phyloP scores from a whole-genome alignment of 1,140 invertebrate genomes.

The Calycopis cecrops region DNA sequence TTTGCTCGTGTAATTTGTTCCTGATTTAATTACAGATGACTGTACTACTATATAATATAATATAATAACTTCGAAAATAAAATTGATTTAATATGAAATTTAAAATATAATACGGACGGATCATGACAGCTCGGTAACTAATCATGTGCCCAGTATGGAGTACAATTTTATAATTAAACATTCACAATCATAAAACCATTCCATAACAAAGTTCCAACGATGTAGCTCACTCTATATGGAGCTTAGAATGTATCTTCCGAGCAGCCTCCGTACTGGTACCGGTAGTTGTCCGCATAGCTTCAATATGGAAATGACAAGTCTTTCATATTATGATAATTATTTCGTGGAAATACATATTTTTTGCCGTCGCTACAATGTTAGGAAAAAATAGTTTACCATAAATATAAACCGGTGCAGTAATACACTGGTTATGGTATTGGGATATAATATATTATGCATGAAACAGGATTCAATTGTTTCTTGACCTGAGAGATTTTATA shows the following conservation, averaged over 20 bases:
- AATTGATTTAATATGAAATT: too few species aligned
- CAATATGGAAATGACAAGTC: constrained; percentile 10
- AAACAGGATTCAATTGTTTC: neutral
- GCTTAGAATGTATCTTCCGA: neutral
- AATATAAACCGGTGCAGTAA: neutral
- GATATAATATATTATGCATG: constrained; percentile 4
- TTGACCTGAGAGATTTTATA: too few species aligned
- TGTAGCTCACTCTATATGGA: constrained; percentile 6
- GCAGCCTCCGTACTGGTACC: neutral
- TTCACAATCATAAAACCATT: constrained; percentile 11
- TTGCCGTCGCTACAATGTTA: neutral
- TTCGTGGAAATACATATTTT: constrained; percentile 9
- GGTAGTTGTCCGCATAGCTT: neutral
- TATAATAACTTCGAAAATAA: too few species aligned
- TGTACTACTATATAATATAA: too few species aligned
- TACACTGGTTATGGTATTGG: neutral
- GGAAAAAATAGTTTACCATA: too few species aligned
- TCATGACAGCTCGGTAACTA: too few species aligned
- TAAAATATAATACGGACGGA: too few species aligned
- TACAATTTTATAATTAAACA: constrained; percentile 3
- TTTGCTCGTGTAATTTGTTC: too few species aligned
- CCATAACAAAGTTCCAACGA: constrained; percentile 8
- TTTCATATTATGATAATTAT: constrained; percentile 12
- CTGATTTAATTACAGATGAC: too few species aligned
- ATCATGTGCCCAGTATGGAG: neutral